Evolutionary conservation across 2,113 vertebrate genomes (phyloP), one percentile per base, ranked within the genome.

Genomic region (Zeus faber): DNA sequence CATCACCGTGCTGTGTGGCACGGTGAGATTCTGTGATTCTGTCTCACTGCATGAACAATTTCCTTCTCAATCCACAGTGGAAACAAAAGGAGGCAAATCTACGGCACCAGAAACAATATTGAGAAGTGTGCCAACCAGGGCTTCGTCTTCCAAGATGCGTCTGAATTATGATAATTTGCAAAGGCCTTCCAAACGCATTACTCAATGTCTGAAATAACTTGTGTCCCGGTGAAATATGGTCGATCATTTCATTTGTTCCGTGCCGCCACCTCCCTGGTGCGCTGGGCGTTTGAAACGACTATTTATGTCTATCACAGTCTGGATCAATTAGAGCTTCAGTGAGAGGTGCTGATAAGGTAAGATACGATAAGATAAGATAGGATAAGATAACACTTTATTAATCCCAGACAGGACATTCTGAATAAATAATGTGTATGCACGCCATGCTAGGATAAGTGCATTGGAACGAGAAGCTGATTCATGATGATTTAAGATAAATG

Each of bases 111-210:
- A 59, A 60, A 43, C 50, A 60, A 24, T 21, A 60, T 54, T 35
- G 23, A 16, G 11, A 54, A 47, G 45, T 54, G 44, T 40, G 24
- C 2, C 29, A 31, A 31, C 50, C 40, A 23, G 21, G 18, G 10
- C 14, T 50, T 44, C 53, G 7, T 59, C 29, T 41, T 49, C 45
- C 17, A 54, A 67, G 55, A 54, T 31, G 43, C 49, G n/a, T n/a
- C 40, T 23, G 31, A 48, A 26, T 54, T 67, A 59, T 59, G 25
- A n/a, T 26, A 67, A 67, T 67, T 41, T 10, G 5, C 11, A 27
- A 20, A 49, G 44, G n/a, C 25, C 44, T 16, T 22, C 41, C 20
- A 44, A 54, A 60, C 60, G 41, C 14, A 49, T 53, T 41, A 59
- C n/a, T 37, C 47, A 37, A 46, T 45, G 27, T 40, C 25, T 31